Percentiles rank a stretch among this genome's conserved stretches.
These are phyloP conservation scores for Tetrapedia diversipes DNA, from an alignment of 2,888 invertebrate genomes.

Conservation along the genomic window DNA sequence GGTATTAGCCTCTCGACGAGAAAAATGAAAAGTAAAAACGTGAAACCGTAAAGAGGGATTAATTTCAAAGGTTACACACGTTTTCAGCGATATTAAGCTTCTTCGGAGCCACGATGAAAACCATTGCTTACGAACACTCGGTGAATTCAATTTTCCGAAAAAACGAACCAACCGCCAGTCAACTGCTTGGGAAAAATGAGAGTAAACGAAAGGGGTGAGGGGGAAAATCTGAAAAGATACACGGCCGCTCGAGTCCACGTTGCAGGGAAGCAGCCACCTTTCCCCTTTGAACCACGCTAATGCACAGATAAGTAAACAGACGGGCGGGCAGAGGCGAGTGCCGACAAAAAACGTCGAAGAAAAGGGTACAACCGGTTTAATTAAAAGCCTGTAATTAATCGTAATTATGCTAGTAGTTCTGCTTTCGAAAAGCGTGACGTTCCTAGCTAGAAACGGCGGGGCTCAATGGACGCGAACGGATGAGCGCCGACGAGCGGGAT, in stretches of 20 bases:
- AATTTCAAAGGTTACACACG: no score
- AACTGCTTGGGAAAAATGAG: no score
- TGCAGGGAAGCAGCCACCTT: background rate
- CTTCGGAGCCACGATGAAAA: no score
- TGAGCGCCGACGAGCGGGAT: conserved; percentile 51
- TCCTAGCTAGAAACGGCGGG: conserved; percentile 46
- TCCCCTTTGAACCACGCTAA: conserved; percentile 17
- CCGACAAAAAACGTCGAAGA: background rate
- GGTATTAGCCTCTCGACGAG: no score
- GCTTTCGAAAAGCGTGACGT: conserved; percentile 47
- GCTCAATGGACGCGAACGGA: conserved; percentile 49
- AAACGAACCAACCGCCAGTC: background rate
- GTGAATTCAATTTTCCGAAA: background rate
- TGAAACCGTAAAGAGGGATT: background rate
- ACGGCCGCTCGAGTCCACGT: background rate
- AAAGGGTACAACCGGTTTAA: conserved; percentile 54
- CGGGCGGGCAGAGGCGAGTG: conserved; percentile 9
- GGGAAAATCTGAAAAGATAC: conserved; percentile 8
- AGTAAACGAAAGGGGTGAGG: no score
- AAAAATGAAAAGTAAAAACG: background rate
- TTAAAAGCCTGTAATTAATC: conserved; percentile 64
- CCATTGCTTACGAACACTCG: no score
- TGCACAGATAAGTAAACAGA: conserved; percentile 43
- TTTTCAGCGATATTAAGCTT: background rate
- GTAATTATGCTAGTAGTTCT: conserved; percentile 61